Evolutionary conservation across 2,113 vertebrate genomes (phyloP).

Genomic region (Narcine bancroftii): DNA sequence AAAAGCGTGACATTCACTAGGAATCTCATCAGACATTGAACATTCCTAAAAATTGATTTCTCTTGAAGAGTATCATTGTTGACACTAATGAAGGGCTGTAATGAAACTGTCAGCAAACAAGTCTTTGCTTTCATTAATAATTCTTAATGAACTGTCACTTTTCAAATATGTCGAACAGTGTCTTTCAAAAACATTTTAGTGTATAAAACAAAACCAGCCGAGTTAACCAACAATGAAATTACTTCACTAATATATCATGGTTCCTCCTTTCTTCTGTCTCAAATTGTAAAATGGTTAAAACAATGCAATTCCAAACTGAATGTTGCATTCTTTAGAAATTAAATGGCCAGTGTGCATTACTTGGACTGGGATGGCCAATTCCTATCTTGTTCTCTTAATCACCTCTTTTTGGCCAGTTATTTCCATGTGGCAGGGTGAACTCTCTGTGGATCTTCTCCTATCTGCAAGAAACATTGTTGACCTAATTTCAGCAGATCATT

Average conservation of each 20-base stretch:
- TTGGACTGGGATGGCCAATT: background rate
- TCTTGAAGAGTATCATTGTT: slow-evolving; percentile 32
- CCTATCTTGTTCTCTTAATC: background rate
- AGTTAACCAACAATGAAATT: slow-evolving; percentile 32
- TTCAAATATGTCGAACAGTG: slow-evolving; percentile 22
- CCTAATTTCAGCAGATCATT: no score
- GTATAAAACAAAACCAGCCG: background rate
- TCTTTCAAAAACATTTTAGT: slow-evolving; percentile 27
- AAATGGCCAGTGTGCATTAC: background rate
- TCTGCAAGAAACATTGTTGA: no score
- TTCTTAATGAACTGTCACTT: slow-evolving; percentile 36
- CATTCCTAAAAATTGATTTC: slow-evolving; percentile 6
- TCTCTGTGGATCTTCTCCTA: background rate
- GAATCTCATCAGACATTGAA: slow-evolving; percentile 20
- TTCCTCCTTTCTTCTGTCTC: background rate
- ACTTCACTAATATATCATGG: background rate
- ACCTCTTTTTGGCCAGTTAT: background rate
- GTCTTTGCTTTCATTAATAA: slow-evolving; percentile 31
- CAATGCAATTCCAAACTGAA: background rate
- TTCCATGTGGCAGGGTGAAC: background rate
- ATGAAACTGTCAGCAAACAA: slow-evolving; percentile 36
- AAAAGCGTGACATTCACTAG: slow-evolving; percentile 32
- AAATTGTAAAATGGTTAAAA: background rate
- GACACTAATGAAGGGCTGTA: slow-evolving; percentile 31
- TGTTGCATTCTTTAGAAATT: background rate